Evolutionary conservation across 2,888 invertebrate genomes (phyloP).

Genomic region (Boloria selene): DNA sequence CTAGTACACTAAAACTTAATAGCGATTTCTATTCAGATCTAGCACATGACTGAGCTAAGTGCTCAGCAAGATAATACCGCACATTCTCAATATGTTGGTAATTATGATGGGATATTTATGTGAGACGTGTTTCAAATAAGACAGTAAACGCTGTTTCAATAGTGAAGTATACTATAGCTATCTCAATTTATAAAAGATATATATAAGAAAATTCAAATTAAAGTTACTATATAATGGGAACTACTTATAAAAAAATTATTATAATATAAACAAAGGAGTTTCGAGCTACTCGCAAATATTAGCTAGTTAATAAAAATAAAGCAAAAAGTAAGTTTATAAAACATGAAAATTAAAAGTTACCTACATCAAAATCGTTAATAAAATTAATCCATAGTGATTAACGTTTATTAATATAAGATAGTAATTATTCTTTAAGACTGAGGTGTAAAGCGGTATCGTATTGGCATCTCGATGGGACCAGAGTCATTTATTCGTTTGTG

Average conservation of each 20-base stretch:
- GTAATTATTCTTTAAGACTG: constrained; percentile 26
- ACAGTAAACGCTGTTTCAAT: background rate
- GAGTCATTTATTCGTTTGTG: constrained; percentile 58
- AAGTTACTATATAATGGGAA: too few relatives aligned
- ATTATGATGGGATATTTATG: background rate
- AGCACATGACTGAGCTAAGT: constrained; percentile 58
- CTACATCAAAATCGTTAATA: too few relatives aligned
- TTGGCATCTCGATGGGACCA: constrained; percentile 40
- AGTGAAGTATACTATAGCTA: too few relatives aligned
- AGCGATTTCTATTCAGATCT: constrained; percentile 68
- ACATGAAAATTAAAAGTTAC: too few relatives aligned
- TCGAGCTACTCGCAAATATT: too few relatives aligned
- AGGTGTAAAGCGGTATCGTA: constrained; percentile 33
- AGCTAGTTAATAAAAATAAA: too few relatives aligned
- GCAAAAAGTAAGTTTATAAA: too few relatives aligned
- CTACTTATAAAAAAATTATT: too few relatives aligned
- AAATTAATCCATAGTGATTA: background rate
- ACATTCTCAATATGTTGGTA: background rate
- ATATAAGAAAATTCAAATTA: too few relatives aligned
- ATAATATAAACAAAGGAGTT: too few relatives aligned
- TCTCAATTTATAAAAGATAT: too few relatives aligned
- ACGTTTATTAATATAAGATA: constrained; percentile 7
- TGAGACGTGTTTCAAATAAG: background rate
- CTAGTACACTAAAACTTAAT: constrained; percentile 28
- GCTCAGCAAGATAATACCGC: constrained; percentile 64